Base-by-base conservation (phyloP, 2,113 vertebrate species). In the Megatriorchis doriae region DNA sequence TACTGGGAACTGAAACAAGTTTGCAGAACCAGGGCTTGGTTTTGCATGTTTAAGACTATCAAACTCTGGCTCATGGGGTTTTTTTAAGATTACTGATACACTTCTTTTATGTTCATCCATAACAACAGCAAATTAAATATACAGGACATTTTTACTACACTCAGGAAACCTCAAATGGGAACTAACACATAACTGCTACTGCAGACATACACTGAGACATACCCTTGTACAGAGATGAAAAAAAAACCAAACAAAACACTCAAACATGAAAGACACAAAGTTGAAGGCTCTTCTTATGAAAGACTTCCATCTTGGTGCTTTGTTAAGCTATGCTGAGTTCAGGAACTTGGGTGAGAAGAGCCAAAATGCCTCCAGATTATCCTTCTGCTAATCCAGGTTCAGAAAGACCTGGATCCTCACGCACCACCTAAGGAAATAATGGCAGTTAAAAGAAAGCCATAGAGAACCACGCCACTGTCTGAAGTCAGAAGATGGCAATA, bases 241-340 rank as follows among this genome's bases (percentile, higher is more conserved):
- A 40, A 62, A 40, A 40, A n/a, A 0, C 0, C 65, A 73, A 70
- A 34, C 1, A 6, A 27, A 67, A 11, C 1, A 1, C n/a, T 52
- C 8, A 29, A 58, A 29, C 6, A 23, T 2, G 0, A 6, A n/a
- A 42, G 21, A 15, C 23, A n/a, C 16, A 14, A 31, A 43, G 52
- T 0, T 25, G 31, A 88, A 66, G 23, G 59, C 10, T 90, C 18
- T 27, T 47, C 40, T 62, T 83, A 34, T 2, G 5, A 43, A 68
- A 65, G 22, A 43, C 17, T 83, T 78, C 36, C 56, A 17, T 4
- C 29, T 1, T 6, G 8, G 23, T 18, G 22, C 62, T 56, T 21
- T 3, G 3, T 9, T 67, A 55, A 77, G 3, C 19, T 72, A 8
- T 2, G 32, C 34, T 75, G 52, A 73, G 32, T 43, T 6, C 2